Conservation (phyloP, 2,888 invertebrate species). For the Chelonus formosanus region DNA sequence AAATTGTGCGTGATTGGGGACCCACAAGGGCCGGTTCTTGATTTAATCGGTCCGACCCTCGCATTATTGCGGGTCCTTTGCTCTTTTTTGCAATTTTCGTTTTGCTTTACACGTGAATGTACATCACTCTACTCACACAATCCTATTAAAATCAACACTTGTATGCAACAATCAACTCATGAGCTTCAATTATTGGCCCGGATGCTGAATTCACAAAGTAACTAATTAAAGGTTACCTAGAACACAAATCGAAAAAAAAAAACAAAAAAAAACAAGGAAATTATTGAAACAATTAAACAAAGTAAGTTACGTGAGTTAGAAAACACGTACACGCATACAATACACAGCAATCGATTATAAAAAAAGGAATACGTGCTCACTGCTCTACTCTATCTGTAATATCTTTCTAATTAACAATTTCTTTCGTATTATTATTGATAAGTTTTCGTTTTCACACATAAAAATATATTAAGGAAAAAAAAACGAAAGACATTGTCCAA, state of each 20-base stretch:
- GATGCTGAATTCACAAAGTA: not conserved
- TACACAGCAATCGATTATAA: constrained; percentile 38
- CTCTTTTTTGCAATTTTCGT: constrained; percentile 53
- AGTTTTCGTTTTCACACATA: constrained; percentile 62
- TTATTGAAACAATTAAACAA: constrained; percentile 18
- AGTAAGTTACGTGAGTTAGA: constrained; percentile 28
- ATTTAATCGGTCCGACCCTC: constrained; percentile 43
- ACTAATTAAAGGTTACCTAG: not conserved
- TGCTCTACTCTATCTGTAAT: constrained; percentile 54
- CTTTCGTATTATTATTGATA: constrained; percentile 61
- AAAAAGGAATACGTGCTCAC: constrained; percentile 43
- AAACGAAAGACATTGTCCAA: constrained; percentile 63
- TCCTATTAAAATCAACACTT: constrained; percentile 16
- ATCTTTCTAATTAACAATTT: constrained; percentile 57
- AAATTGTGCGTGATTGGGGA: constrained; percentile 57
- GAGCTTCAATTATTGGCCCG: constrained; percentile 11
- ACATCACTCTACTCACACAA: constrained; percentile 29
- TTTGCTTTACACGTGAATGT: constrained; percentile 49
- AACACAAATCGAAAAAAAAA: constrained; percentile 25
- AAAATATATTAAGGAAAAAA: constrained; percentile 51
- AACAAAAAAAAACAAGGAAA: constrained; percentile 12
- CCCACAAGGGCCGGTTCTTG: constrained; percentile 44
- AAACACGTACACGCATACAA: constrained; percentile 37
- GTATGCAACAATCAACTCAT: constrained; percentile 1
- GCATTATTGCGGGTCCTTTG: constrained; percentile 45